Evolutionary conservation across 2,888 invertebrate genomes (phyloP).

Genomic region (Mesochorus sp.): DNA sequence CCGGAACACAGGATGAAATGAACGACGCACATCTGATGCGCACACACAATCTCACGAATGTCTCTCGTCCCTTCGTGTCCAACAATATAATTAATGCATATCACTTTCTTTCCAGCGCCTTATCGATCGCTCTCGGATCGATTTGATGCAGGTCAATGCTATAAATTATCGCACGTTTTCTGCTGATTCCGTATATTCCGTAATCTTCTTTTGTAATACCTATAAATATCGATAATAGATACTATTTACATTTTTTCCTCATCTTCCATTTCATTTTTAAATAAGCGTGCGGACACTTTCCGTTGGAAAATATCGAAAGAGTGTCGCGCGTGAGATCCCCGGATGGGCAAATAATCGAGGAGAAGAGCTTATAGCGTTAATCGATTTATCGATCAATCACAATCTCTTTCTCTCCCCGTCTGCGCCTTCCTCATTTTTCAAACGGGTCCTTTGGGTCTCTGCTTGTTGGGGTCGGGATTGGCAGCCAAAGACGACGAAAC

Average conservation of each 20-base stretch:
- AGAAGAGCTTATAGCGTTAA: neutral
- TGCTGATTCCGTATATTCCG: too few relatives aligned
- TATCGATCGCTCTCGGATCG: neutral
- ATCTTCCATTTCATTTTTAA: conserved; percentile 61
- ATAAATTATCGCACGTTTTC: conserved; percentile 44
- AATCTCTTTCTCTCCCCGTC: neutral
- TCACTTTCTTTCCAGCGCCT: neutral
- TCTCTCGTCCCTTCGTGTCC: conserved; percentile 7
- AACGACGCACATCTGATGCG: neutral
- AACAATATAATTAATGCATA: conserved; percentile 34
- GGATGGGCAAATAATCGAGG: neutral
- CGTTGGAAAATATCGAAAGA: conserved; percentile 66
- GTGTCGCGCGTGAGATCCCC: conserved; percentile 54
- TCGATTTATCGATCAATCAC: neutral
- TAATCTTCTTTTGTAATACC: conserved; percentile 16
- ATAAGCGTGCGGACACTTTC: conserved; percentile 65
- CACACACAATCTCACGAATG: conserved; percentile 7
- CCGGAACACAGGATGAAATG: neutral
- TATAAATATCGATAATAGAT: conserved; percentile 62
- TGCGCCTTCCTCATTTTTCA: conserved; percentile 59
- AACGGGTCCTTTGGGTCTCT: conserved; percentile 36
- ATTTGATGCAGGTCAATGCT: neutral
- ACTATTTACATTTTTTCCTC: conserved; percentile 78
- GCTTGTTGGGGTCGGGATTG: conserved; percentile 41
- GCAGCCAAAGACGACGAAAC: conserved; percentile 62